These are phyloP conservation scores for Leptobrachium ailaonicum DNA, from an alignment of 2,113 vertebrate species.

Conservation along the genomic window DNA sequence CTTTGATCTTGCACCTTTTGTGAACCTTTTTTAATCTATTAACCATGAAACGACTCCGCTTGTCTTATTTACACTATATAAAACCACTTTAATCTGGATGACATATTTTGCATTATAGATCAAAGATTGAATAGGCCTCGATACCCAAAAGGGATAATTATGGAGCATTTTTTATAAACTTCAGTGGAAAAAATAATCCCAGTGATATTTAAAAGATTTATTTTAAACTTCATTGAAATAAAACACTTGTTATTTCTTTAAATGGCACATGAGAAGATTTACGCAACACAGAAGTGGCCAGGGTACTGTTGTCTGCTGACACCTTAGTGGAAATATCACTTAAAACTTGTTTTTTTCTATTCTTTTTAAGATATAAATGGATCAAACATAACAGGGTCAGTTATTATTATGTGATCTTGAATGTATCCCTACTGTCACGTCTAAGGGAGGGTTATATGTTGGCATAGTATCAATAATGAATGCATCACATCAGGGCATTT, in stretches of 20 bases:
- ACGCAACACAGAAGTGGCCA: constrained; percentile 32
- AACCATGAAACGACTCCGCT: constrained; percentile 75
- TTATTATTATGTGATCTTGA: too few species aligned
- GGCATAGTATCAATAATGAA: too few species aligned
- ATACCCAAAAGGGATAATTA: constrained; percentile 61
- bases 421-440: too few species aligned
- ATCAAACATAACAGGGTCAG: too few species aligned
- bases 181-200: constrained; percentile 48
- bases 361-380: too few species aligned
- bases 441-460: too few species aligned
- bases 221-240: constrained; percentile 51
- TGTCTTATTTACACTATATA: constrained; percentile 68
- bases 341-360: too few species aligned
- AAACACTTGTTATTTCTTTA: constrained; percentile 49
- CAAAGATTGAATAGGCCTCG: constrained; percentile 69
- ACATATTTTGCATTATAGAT: constrained; percentile 71
- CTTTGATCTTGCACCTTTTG: constrained; percentile 79
- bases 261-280: constrained; percentile 32
- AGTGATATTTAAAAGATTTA: constrained; percentile 28
- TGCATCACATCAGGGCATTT: too few species aligned
- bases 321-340: too few species aligned
- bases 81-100: constrained; percentile 69
- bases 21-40: constrained; percentile 79
- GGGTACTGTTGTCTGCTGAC: too few species aligned
- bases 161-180: constrained; percentile 51